Base-by-base conservation (phyloP, 2,113 vertebrate species). In the Rhynchomys soricoides region DNA sequence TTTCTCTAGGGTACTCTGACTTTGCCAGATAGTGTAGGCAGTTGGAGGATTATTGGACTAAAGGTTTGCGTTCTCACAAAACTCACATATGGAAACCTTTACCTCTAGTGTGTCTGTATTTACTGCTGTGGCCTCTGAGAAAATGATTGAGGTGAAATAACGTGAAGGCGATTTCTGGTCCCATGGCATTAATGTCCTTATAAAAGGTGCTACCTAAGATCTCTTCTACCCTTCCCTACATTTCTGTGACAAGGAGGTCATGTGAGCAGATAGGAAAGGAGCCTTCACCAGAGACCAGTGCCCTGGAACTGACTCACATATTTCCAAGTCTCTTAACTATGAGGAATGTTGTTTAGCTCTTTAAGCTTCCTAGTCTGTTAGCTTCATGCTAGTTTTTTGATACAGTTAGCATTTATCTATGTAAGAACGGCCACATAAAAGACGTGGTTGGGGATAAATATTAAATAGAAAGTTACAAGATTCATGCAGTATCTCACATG, bases 271-370 rank as follows among this genome's bases (percentile, higher is more conserved):
- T 1, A 43, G 48, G 12, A 48, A 66, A 74, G 83, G 2, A 71
- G 7, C 26, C 48, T 7, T 95, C 4, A 15, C 0, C 1, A n/a
- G 37, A 59, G 55, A 52, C 21, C 1, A 62, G 3, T 5, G 0
- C 2, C 12, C 11, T 16, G 9, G 17, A 43, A 68, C 48, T 66
- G 29, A 55, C 24, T 22, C 34, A 19, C 75, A 15, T 8, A 89
- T 22, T 66, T 86, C 50, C 4, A 5, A 82, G 66, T 1, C 55
- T 89, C 52, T 66, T 26, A 34, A 64, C 4, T 34, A 11, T 43
- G 31, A 81, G n/a, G 37, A 77, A 82, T 24, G 19, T 19, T 8
- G 11, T 37, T 66, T 31, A 45, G 9, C 13, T 24, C 52, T 94
- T 64, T 45, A 75, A 66, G 8, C 16, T 13, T 8, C 21, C 21